Base-by-base conservation (phyloP, 2,113 vertebrate species). In the Cacatua alba region DNA sequence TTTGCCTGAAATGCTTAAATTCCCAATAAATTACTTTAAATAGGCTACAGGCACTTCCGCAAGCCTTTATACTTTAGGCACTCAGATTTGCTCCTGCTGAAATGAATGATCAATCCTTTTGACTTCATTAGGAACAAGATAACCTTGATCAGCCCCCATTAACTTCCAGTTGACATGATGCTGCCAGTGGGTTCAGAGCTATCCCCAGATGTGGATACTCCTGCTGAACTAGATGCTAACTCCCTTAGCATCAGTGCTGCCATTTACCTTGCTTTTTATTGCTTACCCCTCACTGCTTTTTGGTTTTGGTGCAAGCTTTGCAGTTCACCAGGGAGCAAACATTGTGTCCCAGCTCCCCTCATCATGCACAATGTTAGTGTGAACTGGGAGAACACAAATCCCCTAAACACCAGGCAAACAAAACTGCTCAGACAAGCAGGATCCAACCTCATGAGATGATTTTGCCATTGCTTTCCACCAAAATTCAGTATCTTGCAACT, bases 231-330 rank as follows among this genome's bases (percentile, higher is more conserved):
- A 48, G 60, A 28, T 9, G 1, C 86, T 92, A 91, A 88, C 24
- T 92, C 91, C 86, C 89, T 95, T 81, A 84, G 71, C 85, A 74
- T 77, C 90, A 88, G 65, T 89, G 91, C 70, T 89, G 91, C 91
- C 41, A 6, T 49, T 81, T 80, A 78, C 72, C 88, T 84, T 88
- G 90, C 88, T 90, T 94, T 83, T 92, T 75, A 41, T 86, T 84
- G 62, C 82, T 96, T 92, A 14, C 39, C 88, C 65, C 60, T 94
- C 0, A 1, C 62, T 41, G 78, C 88, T 90, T 75, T 83, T 95
- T 63, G 37, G 52, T 86, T 72, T 78, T 10, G 0, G 15, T n/a
- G n/a, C 41, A 53, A 87, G 62, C 74, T 87, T 92, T 91, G 83
- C 48, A n/a, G 28, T 79, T 90, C 53, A n/a, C 68, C 53, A 23